Conservation (phyloP, 2,888 invertebrate species). For the Drosophila putrida region DNA sequence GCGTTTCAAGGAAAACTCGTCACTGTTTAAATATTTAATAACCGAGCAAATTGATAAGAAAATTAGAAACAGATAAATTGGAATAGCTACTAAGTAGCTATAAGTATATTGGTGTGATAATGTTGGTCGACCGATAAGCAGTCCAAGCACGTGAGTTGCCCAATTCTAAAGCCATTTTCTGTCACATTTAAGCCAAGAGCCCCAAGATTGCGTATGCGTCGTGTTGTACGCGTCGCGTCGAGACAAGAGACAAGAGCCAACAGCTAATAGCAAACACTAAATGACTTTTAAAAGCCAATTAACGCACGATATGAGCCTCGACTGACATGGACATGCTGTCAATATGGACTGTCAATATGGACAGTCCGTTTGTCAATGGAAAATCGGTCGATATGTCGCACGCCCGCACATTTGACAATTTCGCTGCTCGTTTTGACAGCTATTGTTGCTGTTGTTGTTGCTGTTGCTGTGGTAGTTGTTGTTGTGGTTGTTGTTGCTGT, state of each 20-base stretch:
- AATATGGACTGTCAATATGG: conserved; percentile 53
- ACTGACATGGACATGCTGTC: conserved; percentile 28
- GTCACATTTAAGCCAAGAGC: conserved; percentile 44
- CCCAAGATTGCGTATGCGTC: conserved; percentile 58
- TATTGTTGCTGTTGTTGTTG: conserved; percentile 14
- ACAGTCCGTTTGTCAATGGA: conserved; percentile 41
- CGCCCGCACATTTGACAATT: conserved; percentile 31
- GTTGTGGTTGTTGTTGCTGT: conserved; percentile 1
- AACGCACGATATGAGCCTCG: conserved; percentile 52
- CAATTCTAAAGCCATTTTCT: conserved; percentile 47
- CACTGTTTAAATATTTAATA: conserved; percentile 30
- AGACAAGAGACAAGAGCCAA: not conserved
- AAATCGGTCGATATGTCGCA: conserved; percentile 47
- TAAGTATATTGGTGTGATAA: conserved; percentile 12
- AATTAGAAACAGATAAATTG: conserved; percentile 23
- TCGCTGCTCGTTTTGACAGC: conserved; percentile 54
- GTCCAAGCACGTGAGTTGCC: conserved; percentile 58
- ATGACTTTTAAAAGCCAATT: conserved; percentile 74
- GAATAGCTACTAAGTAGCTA: conserved; percentile 16
- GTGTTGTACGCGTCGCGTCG: conserved; percentile 22
- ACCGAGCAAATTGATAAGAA: conserved; percentile 33
- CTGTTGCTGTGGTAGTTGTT: conserved; percentile 14
- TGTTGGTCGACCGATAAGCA: conserved; percentile 38
- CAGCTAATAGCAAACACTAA: conserved; percentile 49
- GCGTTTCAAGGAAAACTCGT: conserved; percentile 23